A percentile compares a stretch with the other conserved stretches of the same genome.
These are phyloP conservation scores for Xyliphius kryptos DNA, from an alignment of 2,113 vertebrate genomes.

Conservation along the genomic window DNA sequence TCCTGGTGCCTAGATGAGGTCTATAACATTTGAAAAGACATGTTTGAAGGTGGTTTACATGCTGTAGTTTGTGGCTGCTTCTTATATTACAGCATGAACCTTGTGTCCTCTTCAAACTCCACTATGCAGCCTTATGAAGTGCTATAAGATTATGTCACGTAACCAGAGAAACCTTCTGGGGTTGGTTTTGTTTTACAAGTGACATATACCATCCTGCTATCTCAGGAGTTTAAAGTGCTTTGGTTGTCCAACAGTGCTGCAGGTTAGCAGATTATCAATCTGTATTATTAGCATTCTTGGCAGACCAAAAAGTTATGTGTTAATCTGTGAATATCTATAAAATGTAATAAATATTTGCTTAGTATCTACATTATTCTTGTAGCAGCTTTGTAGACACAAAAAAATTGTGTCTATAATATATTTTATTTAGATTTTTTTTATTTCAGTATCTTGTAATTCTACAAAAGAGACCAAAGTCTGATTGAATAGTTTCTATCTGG, in stretches of 20 bases:
- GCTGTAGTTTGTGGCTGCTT: constrained; percentile 51
- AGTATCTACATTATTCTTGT: too few species aligned
- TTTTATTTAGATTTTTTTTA: too few species aligned
- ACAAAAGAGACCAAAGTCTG: too few species aligned
- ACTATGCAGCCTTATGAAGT: constrained; percentile 42
- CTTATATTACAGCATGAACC: constrained; percentile 54
- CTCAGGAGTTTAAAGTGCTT: constrained; percentile 18
- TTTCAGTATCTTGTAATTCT: too few species aligned
- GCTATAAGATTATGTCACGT: constrained; percentile 42
- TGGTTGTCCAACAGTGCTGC: constrained; percentile 26
- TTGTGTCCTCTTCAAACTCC: constrained; percentile 46
- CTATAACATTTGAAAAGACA: constrained; percentile 2
- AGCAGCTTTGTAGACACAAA: too few species aligned
- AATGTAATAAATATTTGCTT: too few species aligned
- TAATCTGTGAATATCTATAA: too few species aligned
- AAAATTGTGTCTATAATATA: too few species aligned
- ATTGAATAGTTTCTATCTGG: too few species aligned
- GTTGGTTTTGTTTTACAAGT: constrained; percentile 38
- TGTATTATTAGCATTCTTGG: constrained; percentile 6
- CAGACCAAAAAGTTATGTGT: neutral
- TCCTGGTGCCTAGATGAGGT: constrained; percentile 3
- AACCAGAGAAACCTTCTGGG: constrained; percentile 31
- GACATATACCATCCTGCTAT: constrained; percentile 28
- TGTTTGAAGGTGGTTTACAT: constrained; percentile 38
- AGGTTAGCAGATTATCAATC: constrained; percentile 1